phyloP scores from a whole-genome alignment of 2,113 vertebrate species.

The Opisthocomus hoazin region DNA sequence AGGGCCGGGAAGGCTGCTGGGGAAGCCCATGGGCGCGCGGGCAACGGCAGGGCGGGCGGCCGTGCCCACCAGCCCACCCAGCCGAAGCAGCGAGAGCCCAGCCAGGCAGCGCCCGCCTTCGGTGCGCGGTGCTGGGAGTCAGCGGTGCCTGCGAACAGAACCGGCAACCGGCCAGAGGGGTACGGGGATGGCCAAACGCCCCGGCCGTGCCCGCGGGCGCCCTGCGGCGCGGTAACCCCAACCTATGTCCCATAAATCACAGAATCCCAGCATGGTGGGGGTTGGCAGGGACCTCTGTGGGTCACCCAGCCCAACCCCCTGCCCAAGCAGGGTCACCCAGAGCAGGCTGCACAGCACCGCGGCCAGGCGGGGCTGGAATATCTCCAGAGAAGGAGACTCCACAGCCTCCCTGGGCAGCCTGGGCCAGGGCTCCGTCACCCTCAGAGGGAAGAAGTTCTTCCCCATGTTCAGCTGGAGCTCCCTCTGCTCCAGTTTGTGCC shows the following conservation, averaged over 20 bases:
- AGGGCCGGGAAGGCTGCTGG: neutral
- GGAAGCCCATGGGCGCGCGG: neutral
- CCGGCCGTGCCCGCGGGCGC: neutral
- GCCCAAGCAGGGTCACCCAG: no score
- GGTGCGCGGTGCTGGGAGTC: rapidly evolving
- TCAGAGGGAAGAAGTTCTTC: no score
- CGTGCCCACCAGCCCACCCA: neutral
- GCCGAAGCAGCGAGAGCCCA: neutral
- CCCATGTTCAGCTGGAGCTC: no score
- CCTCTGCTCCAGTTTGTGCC: no score
- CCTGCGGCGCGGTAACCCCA: neutral
- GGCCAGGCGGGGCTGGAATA: no score
- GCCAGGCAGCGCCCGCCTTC: neutral
- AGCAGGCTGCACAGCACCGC: no score
- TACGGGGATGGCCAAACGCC: neutral
- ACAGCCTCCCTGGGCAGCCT: no score
- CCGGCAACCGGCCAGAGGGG: neutral
- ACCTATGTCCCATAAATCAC: neutral
- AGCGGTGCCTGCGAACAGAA: neutral
- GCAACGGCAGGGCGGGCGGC: neutral
- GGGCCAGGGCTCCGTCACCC: no score
- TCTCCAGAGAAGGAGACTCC: no score
- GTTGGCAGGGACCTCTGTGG: no score
- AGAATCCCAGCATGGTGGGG: no score
- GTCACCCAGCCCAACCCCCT: no score